phyloP scores from a whole-genome alignment of 1,140 invertebrate species.

The Papilio helenus region DNA sequence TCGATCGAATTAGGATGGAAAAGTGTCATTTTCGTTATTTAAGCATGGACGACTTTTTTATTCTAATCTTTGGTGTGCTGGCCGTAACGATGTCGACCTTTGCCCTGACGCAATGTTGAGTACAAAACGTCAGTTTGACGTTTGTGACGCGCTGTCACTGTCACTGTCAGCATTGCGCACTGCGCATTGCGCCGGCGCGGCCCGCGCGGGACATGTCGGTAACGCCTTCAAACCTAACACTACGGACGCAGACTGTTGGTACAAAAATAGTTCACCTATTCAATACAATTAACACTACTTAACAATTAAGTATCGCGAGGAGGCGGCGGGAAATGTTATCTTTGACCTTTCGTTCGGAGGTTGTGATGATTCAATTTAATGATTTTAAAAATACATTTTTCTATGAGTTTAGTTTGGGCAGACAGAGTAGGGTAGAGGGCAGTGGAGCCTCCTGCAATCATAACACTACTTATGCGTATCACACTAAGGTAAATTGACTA shows the following conservation, averaged over 20 bases:
- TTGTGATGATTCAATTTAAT: not conserved
- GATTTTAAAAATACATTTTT: not conserved
- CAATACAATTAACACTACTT: constrained; percentile 81
- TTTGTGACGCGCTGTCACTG: constrained; percentile 33
- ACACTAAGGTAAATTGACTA: constrained; percentile 83
- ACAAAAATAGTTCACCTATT: constrained; percentile 83
- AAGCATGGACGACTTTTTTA: constrained; percentile 68
- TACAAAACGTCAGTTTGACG: constrained; percentile 34
- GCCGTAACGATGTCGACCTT: constrained; percentile 67
- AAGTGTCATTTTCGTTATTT: constrained; percentile 52
- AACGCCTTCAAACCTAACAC: constrained; percentile 74
- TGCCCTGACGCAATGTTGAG: constrained; percentile 55
- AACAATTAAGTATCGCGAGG: constrained; percentile 80
- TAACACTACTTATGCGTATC: constrained; percentile 80
- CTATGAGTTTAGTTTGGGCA: constrained; percentile 19
- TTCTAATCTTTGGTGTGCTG: constrained; percentile 81
- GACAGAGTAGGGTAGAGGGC: constrained; percentile 37
- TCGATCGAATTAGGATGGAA: constrained; percentile 46
- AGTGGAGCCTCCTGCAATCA: constrained; percentile 62
- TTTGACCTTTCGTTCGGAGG: constrained; percentile 43
- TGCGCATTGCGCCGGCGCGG: constrained; percentile 39
- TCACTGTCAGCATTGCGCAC: constrained; percentile 53
- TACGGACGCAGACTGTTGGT: constrained; percentile 77
- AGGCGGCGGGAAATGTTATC: constrained; percentile 52
- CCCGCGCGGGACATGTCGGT: constrained; percentile 69